These are phyloP conservation scores for Acanthurus leucopareius DNA, from an alignment of 2,797 vertebrate species.

Conservation along the genomic window DNA sequence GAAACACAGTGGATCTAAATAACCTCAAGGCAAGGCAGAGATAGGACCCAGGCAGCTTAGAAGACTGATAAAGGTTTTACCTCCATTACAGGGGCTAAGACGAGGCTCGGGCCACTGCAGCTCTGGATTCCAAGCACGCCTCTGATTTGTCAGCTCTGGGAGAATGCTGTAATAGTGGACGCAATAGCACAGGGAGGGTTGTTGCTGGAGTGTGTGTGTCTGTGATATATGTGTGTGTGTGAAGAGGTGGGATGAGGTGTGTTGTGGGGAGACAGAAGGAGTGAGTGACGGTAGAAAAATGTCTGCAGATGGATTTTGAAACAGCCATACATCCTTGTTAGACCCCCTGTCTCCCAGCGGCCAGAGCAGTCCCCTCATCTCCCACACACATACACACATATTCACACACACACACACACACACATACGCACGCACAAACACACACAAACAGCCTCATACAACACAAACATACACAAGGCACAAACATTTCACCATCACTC, in stretches of 20 bases:
- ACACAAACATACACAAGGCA: background rate
- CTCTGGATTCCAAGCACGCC: constrained; percentile 70
- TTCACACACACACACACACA: constrained; percentile 15
- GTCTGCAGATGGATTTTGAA: constrained; percentile 78
- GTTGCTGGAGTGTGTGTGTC: constrained; percentile 51
- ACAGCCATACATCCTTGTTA: constrained; percentile 86
- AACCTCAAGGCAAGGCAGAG: constrained; percentile 52
- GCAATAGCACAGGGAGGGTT: constrained; percentile 74
- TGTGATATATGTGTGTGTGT: constrained; percentile 17
- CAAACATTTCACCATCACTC: constrained; percentile 4
- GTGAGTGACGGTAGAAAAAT: constrained; percentile 81
- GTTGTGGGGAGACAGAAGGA: constrained; percentile 61
- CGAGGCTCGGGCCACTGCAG: constrained; percentile 44
- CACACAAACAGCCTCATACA: background rate
- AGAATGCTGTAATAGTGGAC: constrained; percentile 80
- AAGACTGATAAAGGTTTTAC: constrained; percentile 73
- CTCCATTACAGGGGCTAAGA: constrained; percentile 68
- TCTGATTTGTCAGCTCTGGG: constrained; percentile 77
- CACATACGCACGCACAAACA: constrained; percentile 3
- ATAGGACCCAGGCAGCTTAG: constrained; percentile 46
- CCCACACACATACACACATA: constrained; percentile 20
- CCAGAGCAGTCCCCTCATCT: constrained; percentile 56
- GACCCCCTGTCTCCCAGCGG: constrained; percentile 70
- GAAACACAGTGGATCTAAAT: constrained; percentile 62
- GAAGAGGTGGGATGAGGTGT: constrained; percentile 52